Conservation (phyloP, 2,888 invertebrate genomes). For the Drosophila borborema region DNA sequence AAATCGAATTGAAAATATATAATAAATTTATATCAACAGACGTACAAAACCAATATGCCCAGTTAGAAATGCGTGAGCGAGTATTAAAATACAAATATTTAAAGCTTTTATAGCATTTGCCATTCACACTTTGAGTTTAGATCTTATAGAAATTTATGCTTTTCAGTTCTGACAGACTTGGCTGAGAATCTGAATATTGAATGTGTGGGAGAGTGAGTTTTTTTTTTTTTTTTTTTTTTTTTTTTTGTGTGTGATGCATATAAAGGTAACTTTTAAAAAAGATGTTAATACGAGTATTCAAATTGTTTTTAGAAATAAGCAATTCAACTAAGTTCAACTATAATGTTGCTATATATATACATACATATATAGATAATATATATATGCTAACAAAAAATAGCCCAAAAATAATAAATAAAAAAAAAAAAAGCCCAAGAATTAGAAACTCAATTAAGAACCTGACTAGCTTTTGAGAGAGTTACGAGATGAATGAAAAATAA, state of each 20-base stretch:
- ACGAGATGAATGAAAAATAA: slow-evolving; percentile 34
- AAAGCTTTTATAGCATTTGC: background rate
- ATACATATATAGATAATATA: background rate
- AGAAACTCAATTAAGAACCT: slow-evolving; percentile 75
- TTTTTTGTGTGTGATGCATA: slow-evolving; percentile 12
- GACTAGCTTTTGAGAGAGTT: slow-evolving; percentile 71
- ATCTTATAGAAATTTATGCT: background rate
- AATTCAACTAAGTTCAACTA: slow-evolving; percentile 37
- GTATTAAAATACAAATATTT: background rate
- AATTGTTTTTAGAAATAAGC: slow-evolving; percentile 43
- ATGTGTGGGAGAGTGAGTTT: slow-evolving; percentile 5
- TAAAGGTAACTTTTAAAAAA: slow-evolving; percentile 11
- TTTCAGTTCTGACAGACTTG: background rate
- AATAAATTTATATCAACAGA: background rate
- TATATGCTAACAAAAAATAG: slow-evolving; percentile 27
- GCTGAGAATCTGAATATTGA: background rate
- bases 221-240: slow-evolving; percentile 2
- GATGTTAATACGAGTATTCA: slow-evolving; percentile 44
- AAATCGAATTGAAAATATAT: background rate
- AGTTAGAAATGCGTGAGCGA: background rate
- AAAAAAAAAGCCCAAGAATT: slow-evolving; percentile 38
- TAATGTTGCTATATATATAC: slow-evolving; percentile 36
- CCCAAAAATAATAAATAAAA: background rate
- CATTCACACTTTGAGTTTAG: background rate
- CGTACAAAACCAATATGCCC: background rate